Evolutionary conservation across 1,140 invertebrate genomes (phyloP), one percentile per base, ranked within the genome.

Genomic region (Cydia amplana): DNA sequence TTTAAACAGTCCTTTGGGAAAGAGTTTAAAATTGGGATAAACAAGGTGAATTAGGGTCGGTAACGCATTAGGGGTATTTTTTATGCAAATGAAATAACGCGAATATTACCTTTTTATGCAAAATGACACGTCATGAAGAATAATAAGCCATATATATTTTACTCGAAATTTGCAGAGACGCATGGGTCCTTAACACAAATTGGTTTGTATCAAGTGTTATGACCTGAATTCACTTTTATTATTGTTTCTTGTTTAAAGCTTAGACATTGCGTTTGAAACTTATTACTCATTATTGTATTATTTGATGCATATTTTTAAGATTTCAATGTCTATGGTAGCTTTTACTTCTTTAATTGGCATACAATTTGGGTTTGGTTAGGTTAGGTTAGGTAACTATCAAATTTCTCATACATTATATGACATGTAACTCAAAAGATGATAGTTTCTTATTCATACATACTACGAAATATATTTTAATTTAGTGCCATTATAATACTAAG

Each of bases 11-110:
- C 65, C 65, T n/a, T 16, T 18, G 65, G 32, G 65, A 70, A 70
- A 70, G 65, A 70, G 65, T 70, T 70, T 70, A 70, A 70, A 70
- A 70, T 70, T 70, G 36, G 18, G 65, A 40, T 70, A 70, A 70
- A 70, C 32, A 70, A 43, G 65, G 65, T 18, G 32, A 40, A 70
- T 36, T 70, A 43, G 65, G 32, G 32, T 23, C n/a, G 32, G 32
- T 70, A 40, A 14, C n/a, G 65, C 36, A 12, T 70, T 70, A 70
- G 0, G n/a, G 2, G 36, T 70, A 32, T 67, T 32, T 60, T 7
- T 20, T 60, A 60, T 60, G 18, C 55, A 23, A 23, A 23, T 60
- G 18, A 60, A 10, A 23, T 60, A 7, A 60, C 20, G 18, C 9
- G 55, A 60, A 10, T 10, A 23, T 60, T 23, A 3, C n/a, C 20